Conservation (phyloP, 2,888 invertebrate species). For the Acronicta leporina region DNA sequence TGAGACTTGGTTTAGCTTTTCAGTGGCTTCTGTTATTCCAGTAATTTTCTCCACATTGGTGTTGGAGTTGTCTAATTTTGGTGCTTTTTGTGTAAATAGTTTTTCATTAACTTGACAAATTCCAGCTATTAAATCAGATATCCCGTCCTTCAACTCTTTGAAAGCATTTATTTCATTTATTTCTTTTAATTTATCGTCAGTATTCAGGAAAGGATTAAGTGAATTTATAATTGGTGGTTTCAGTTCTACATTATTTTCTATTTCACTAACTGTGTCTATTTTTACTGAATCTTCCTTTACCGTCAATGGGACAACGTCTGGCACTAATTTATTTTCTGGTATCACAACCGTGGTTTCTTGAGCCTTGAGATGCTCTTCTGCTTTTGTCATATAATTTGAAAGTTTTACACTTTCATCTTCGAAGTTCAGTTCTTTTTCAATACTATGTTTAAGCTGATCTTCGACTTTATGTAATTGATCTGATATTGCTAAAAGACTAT, state of each 20-base stretch:
- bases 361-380: conserved; percentile 69
- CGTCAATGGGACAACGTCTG: conserved; percentile 68
- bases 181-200: conserved; percentile 78
- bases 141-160: conserved; percentile 86
- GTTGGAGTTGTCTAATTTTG: conserved; percentile 59
- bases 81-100: conserved; percentile 73
- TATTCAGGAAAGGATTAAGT: conserved; percentile 79
- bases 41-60: conserved; percentile 60
- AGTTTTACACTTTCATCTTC: conserved; percentile 76
- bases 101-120: conserved; percentile 86
- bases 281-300: conserved; percentile 72
- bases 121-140: conserved; percentile 85
- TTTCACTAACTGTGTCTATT: conserved; percentile 56
- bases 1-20: conserved; percentile 73
- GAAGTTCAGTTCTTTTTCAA: conserved; percentile 82
- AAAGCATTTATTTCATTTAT: conserved; percentile 85
- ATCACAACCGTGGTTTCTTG: conserved; percentile 69
- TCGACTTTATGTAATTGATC: conserved; percentile 85
- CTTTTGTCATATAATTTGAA: conserved; percentile 67
- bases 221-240: conserved; percentile 69
- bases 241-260: conserved; percentile 49
- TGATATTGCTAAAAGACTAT: conserved; percentile 85
- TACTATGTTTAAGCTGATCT: conserved; percentile 84
- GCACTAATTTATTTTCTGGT: conserved; percentile 69
- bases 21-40: conserved; percentile 74